phyloP scores from a whole-genome alignment of 1,140 invertebrate species.

The Mya arenaria region DNA sequence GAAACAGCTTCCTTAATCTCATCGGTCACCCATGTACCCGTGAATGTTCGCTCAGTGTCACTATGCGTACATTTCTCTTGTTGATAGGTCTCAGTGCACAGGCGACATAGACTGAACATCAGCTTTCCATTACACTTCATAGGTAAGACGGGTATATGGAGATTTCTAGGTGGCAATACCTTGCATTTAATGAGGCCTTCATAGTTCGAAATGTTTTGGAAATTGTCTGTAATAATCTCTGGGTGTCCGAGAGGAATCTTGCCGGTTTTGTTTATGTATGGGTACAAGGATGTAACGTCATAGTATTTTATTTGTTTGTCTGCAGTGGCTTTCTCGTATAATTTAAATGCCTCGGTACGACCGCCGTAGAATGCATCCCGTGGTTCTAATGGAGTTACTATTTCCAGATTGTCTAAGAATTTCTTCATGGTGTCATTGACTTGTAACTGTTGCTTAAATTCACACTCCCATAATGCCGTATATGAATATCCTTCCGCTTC shows the following conservation, averaged over 20 bases:
- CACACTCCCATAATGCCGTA: conserved; percentile 29
- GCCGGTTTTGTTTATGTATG: conserved; percentile 54
- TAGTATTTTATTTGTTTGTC: conserved; percentile 77
- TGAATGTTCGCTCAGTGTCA: background rate
- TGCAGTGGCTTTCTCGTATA: conserved; percentile 61
- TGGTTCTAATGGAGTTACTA: conserved; percentile 22
- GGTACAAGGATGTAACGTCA: conserved; percentile 78
- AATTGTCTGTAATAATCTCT: conserved; percentile 70
- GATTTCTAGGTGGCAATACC: conserved; percentile 1
- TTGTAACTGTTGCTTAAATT: background rate
- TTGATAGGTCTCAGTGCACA: background rate
- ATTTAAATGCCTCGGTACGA: conserved; percentile 20
- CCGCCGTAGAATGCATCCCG: conserved; percentile 24
- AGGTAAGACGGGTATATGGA: background rate
- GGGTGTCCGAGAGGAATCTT: conserved; percentile 78
- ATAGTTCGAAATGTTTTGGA: conserved; percentile 37
- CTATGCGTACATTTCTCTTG: background rate
- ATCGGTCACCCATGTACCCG: conserved; percentile 10
- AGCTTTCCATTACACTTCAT: background rate
- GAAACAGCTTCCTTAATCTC: background rate
- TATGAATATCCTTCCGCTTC: conserved; percentile 31
- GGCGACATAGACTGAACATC: conserved; percentile 3
- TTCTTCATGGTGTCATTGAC: conserved; percentile 1
- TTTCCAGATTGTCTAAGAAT: conserved; percentile 11
- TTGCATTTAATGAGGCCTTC: conserved; percentile 27